Evolutionary conservation across 2,797 vertebrate species (phyloP).

Genomic region (Sebastes kiyomatsui): DNA sequence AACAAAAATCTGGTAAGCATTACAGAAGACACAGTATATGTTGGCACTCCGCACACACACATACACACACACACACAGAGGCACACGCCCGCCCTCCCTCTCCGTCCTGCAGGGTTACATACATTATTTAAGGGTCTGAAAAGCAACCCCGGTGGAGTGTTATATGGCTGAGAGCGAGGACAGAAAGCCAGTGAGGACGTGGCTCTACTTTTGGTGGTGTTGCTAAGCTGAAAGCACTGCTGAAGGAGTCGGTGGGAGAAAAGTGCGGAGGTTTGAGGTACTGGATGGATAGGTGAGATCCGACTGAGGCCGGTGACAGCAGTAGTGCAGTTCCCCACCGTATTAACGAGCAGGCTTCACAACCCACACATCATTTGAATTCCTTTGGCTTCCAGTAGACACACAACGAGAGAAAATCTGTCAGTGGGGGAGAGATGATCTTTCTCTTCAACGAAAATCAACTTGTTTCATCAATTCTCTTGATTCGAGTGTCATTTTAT

Average conservation of each 20-base stretch:
- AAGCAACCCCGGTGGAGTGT: conserved; percentile 35
- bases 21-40: conserved; percentile 41
- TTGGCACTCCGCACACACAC: conserved; percentile 10
- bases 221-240: conserved; percentile 4
- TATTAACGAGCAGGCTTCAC: not conserved
- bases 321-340: not conserved
- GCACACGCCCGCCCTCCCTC: not conserved
- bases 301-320: not conserved
- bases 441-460: not conserved
- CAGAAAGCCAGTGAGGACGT: conserved; percentile 15
- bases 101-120: conserved; percentile 48
- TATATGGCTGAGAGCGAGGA: conserved; percentile 17
- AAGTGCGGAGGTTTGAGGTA: not conserved
- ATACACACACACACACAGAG: conserved; percentile 9
- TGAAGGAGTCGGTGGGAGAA: not conserved
- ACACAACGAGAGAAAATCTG: not conserved
- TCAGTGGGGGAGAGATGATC: not conserved
- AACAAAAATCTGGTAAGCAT: conserved; percentile 56
- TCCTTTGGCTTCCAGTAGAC: not conserved
- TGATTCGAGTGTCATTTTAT: conserved; percentile 3
- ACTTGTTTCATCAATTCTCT: not conserved
- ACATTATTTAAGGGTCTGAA: conserved; percentile 68
- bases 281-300: not conserved
- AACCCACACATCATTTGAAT: conserved; percentile 4
- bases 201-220: not conserved